phyloP scores from a whole-genome alignment of 2,797 vertebrate genomes.

The Gorsachius magnificus region DNA sequence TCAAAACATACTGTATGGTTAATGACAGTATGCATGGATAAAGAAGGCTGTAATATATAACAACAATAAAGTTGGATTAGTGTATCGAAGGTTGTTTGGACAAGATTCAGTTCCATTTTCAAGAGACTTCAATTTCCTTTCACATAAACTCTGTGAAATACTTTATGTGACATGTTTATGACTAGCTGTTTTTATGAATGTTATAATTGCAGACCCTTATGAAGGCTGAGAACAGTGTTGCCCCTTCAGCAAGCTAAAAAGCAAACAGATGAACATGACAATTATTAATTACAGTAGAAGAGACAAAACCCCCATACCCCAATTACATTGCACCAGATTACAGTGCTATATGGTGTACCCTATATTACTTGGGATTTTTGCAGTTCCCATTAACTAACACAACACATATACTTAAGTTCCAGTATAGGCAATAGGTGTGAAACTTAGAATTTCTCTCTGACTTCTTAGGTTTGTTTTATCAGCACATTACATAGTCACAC shows the following conservation, averaged over 20 bases:
- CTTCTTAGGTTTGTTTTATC: conserved; percentile 39
- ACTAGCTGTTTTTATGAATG: conserved; percentile 66
- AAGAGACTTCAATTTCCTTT: conserved; percentile 78
- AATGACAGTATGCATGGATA: conserved; percentile 57
- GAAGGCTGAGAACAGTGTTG: conserved; percentile 47
- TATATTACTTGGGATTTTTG: not conserved
- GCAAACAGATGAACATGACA: conserved; percentile 15
- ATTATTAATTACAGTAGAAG: not conserved
- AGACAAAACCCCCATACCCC: not conserved
- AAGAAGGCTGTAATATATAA: conserved; percentile 81
- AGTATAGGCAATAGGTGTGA: not conserved
- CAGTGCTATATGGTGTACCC: not conserved
- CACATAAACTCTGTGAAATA: conserved; percentile 84
- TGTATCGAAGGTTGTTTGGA: conserved; percentile 81
- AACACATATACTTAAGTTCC: not conserved
- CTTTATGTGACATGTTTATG: conserved; percentile 74
- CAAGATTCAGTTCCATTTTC: conserved; percentile 83
- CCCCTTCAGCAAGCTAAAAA: conserved; percentile 57
- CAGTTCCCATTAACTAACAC: not conserved
- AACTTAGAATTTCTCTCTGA: conserved; percentile 42
- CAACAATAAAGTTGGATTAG: conserved; percentile 80
- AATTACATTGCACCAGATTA: not conserved
- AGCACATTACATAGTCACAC: conserved; percentile 18
- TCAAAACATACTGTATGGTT: conserved; percentile 68
- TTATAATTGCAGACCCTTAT: conserved; percentile 60